Evolutionary conservation across 2,113 vertebrate species (phyloP).

Genomic region (Bucco capensis): DNA sequence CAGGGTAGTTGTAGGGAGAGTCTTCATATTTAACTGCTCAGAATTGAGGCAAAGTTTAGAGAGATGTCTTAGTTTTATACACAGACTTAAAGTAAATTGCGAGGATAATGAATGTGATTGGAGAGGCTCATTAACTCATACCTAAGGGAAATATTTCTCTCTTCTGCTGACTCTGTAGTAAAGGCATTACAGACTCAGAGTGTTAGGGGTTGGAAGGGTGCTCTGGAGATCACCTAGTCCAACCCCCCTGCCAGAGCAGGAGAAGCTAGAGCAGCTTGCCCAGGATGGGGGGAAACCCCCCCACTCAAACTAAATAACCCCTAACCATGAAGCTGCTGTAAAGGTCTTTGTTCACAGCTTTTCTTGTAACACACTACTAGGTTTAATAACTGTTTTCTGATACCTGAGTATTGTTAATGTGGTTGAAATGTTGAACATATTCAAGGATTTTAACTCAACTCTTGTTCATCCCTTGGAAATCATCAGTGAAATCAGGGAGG

Average conservation of each 20-base stretch:
- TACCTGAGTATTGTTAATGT: slow-evolving; percentile 28
- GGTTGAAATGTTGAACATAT: slow-evolving; percentile 24
- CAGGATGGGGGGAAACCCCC: too few relatives aligned
- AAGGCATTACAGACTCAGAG: too few relatives aligned
- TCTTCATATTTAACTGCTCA: neutral
- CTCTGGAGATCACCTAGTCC: too few relatives aligned
- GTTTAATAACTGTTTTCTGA: slow-evolving; percentile 71
- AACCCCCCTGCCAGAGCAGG: too few relatives aligned
- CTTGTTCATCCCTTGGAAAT: slow-evolving; percentile 20
- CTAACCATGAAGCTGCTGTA: slow-evolving; percentile 50
- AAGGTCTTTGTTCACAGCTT: slow-evolving; percentile 55
- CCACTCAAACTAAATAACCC: neutral
- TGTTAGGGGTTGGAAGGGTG: too few relatives aligned
- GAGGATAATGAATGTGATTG: slow-evolving; percentile 78
- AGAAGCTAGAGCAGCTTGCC: too few relatives aligned
- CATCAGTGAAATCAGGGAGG: slow-evolving; percentile 11
- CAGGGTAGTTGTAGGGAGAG: neutral
- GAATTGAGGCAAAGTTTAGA: neutral
- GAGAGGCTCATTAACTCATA: slow-evolving; percentile 76
- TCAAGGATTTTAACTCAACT: neutral
- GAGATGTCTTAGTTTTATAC: neutral
- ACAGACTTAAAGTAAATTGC: slow-evolving; percentile 60
- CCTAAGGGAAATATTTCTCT: slow-evolving; percentile 80
- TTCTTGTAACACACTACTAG: slow-evolving; percentile 45
- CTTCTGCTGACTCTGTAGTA: too few relatives aligned